Evolutionary conservation across 2,797 vertebrate genomes (phyloP).

Genomic region (Alca torda): DNA sequence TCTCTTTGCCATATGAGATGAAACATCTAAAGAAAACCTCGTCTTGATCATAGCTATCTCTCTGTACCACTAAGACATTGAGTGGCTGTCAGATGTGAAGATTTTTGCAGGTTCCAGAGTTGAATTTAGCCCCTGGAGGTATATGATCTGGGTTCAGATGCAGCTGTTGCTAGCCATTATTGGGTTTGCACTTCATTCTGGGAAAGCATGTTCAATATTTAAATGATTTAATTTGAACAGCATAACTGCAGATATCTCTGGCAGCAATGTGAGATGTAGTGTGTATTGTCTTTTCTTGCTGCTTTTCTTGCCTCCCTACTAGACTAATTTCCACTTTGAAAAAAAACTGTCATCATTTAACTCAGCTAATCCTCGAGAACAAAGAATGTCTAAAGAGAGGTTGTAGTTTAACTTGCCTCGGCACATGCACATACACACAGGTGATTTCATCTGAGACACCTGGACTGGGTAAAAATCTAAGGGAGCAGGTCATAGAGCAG

Average conservation of each 20-base stretch:
- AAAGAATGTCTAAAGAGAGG: background rate
- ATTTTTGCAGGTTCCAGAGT: background rate
- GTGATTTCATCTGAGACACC: background rate
- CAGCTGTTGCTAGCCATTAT: constrained; percentile 27
- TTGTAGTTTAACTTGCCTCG: background rate
- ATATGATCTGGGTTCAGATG: background rate
- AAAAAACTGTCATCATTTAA: background rate
- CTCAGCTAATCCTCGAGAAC: constrained; percentile 8
- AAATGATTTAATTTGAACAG: background rate
- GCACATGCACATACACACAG: background rate
- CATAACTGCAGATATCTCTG: background rate
- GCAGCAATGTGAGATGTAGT: background rate
- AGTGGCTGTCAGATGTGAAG: background rate
- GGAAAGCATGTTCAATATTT: constrained; percentile 46
- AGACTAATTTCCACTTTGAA: background rate
- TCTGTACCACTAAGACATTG: background rate
- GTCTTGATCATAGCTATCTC: background rate
- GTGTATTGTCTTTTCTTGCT: background rate
- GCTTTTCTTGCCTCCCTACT: background rate
- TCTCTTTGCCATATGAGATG: background rate
- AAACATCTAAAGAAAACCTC: background rate
- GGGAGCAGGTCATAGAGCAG: background rate
- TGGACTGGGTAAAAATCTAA: background rate
- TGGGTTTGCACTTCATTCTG: background rate
- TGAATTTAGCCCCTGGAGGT: background rate